Evolutionary conservation across 2,888 invertebrate genomes (phyloP), one percentile per base, ranked within the genome.

Genomic region (Dendrolimus pini): DNA sequence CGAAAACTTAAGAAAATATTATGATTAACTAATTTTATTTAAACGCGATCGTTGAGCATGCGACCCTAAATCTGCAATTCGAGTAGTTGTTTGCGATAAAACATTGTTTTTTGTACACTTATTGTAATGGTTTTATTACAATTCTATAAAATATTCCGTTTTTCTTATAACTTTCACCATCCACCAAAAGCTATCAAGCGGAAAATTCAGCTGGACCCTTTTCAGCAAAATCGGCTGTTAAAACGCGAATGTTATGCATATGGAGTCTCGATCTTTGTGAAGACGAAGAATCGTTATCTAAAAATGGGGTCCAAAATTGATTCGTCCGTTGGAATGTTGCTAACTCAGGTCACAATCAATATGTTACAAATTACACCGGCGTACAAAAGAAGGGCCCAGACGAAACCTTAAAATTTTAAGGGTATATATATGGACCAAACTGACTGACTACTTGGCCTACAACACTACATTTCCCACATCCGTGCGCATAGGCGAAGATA

Each of bases 231-330:
- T 81, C 78, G 76, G 62, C 82, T 80, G 82, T 84, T 84, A 83
- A 82, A 83, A 82, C 75, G 72, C 66, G 70, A 75, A 75, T 72
- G 77, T 81, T 80, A 82, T 80, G 82, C 83, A 83, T 82, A 82
- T 81, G 80, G 81, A 76, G 59, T 65, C 72, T 71, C 66, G 66
- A 69, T 73, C 70, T 77, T 72, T 70, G 61, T 54, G 57, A 58
- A 58, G 57, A 47, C 47, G 9, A 47, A 47, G 47, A 47, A 47
- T 47, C 47, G 47, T 12, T 47, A 30, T 12, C 47, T 47, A 12
- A 47, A 47, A 47, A 47, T 2, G 2, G 47, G 47, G 8, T 47
- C 47, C 47, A 47, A 47, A 47, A 47, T 9, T 47, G 47, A 47
- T 12, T 12, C 47, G 47, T 47, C 9, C 2, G 6, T 10, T 47